Evolutionary conservation across 2,888 invertebrate species (phyloP), one percentile per base, ranked within the genome.

Genomic region (Myopa tessellatipennis): DNA sequence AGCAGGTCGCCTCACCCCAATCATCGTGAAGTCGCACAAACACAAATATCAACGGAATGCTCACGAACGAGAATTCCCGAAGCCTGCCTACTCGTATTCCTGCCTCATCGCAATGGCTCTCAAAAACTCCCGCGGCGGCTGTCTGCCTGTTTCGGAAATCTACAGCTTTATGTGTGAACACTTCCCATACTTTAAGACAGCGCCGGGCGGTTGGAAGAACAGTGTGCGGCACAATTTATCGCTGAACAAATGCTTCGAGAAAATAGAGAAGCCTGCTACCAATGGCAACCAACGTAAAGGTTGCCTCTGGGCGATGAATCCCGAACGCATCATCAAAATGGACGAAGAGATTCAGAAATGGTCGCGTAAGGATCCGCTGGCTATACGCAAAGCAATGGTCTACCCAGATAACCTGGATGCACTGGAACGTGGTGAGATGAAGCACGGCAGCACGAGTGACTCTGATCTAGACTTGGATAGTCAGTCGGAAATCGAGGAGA

Each of bases 81-180:
- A 99, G 89, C 99, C 99, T 6, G 96, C 97, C 4, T 99, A 98
- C 90, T 98, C 98, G 16, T 99, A 99, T 89, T 98, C 98, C 78
- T 99, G 98, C 90, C 92, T 99, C 81, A 99, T 99, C 87, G 98
- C 98, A 1, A 95, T 99, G 95, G 98, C 99, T 5, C 90, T 99
- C 80, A 98, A 98, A 90, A 99, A 99, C 89, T 98, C 98, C 80
- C 92, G 94, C 84, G 95, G 95, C 76, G 98, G 98, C 76, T 96
- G 97, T 85, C 90, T 99, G 85, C 98, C 98, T 4, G 99, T 99
- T 55, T 98, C 98, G 14, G 99, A 99, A 91, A 99, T 99, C 84
- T 99, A 99, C 90, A 97, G 96, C 88, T 99, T 99, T 87, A 98
- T 99, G 95, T 98, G 97, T 89, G 96, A 97, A 90, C 98, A 99